Base-by-base conservation (phyloP, 2,888 invertebrate species). In the Caenorhabditis sinica region DNA sequence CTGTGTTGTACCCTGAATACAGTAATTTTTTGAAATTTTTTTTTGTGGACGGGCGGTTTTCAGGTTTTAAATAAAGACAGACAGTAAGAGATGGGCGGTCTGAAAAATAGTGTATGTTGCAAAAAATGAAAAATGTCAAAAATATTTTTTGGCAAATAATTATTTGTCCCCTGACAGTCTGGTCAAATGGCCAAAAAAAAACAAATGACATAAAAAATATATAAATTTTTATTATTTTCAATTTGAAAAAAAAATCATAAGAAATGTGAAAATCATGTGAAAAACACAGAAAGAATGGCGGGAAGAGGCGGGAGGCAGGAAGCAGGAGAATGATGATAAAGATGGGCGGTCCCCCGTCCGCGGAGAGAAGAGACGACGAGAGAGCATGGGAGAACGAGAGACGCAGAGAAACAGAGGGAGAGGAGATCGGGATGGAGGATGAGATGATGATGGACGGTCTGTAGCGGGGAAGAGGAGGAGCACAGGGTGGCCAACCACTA, bases 221-320 rank as follows among this genome's bases (percentile, higher is more conserved):
- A 61, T 11, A 61, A 61, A 45, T 17, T 2, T 61, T 17, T n/a
- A 30, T 61, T 61, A 8, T 61, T 36, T 61, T 36, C 15, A 36
- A 61, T 8, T 17, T 45, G 5, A 40, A 40, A 40, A 40, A 40
- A 40, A 1, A 40, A 28, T 40, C 33, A 60, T 58, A 13, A 68
- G n/a, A n/a, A n/a, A 36, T 40, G 11, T 6, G 79, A 28, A 79
- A 79, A 45, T 71, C 79, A 79, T 72, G 79, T 79, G 79, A 71
- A 79, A 56, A n/a, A 5, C 49, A 49, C 20, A 11, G 49, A 49
- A 20, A n/a, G 5, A 20, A n/a, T 8, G 43, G 2, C 17, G 5
- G 5, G 45, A 15, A 45, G 15, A 15, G 49, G 49, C 20, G 20
- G 49, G 20, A 20, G 49, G 20, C 49, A 20, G 8, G 49, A 33